These are phyloP conservation scores for Scaptomyza reducta DNA, from an alignment of 2,888 invertebrate species.

Conservation along the genomic window DNA sequence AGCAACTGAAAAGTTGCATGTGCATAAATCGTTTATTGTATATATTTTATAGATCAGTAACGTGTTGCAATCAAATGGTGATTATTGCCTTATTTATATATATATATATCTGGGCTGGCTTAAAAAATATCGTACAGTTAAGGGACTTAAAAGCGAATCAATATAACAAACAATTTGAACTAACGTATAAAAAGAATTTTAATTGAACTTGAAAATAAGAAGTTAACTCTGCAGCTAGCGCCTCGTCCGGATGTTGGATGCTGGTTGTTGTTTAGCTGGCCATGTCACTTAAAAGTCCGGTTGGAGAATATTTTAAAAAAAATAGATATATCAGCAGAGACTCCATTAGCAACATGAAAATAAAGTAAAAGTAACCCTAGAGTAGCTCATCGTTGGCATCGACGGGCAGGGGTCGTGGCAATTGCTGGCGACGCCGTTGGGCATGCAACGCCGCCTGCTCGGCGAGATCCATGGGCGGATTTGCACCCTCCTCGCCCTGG, in stretches of 20 bases:
- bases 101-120: slow-evolving; percentile 37
- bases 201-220: slow-evolving; percentile 44
- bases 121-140: slow-evolving; percentile 62
- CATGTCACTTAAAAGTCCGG: slow-evolving; percentile 5
- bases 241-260: slow-evolving; percentile 5
- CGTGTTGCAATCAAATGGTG: slow-evolving; percentile 24
- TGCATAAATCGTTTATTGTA: slow-evolving; percentile 14
- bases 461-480: slow-evolving; percentile 47
- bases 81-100: slow-evolving; percentile 31
- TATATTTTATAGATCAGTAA: slow-evolving; percentile 18
- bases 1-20: slow-evolving; percentile 36
- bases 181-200: slow-evolving; percentile 44
- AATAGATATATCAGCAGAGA: slow-evolving; percentile 54
- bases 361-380: slow-evolving; percentile 54
- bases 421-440: slow-evolving; percentile 42
- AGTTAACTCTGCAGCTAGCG: slow-evolving; percentile 13
- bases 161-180: slow-evolving; percentile 66
- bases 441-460: slow-evolving; percentile 55
- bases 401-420: slow-evolving; percentile 41
- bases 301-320: slow-evolving; percentile 43
- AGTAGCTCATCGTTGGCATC: slow-evolving; percentile 64
- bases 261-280: not conserved
- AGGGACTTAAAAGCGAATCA: slow-evolving; percentile 44
- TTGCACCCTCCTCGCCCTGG: slow-evolving; percentile 23
- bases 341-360: slow-evolving; percentile 54